These are phyloP conservation scores for Tipula lateralis DNA, from an alignment of 2,888 invertebrate genomes.

Conservation along the genomic window DNA sequence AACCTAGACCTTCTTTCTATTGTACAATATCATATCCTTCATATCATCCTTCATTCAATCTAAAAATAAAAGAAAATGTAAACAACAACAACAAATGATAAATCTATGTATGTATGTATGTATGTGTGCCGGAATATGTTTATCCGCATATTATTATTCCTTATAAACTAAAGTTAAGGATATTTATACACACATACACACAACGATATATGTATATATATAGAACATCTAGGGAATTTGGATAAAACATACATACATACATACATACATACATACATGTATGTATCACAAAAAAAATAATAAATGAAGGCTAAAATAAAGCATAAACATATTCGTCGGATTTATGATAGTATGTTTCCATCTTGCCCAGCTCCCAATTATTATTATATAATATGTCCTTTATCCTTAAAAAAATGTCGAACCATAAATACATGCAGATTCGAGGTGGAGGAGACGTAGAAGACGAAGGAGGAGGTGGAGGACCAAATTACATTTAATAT, in stretches of 20 bases:
- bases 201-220: not conserved
- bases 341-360: not conserved
- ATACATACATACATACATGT: too few species aligned
- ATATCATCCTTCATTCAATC: conserved; percentile 24
- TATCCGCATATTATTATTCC: conserved; percentile 24
- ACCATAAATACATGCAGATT: not conserved
- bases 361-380: not conserved
- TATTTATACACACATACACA: conserved; percentile 5
- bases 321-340: conserved; percentile 14
- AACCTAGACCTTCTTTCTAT: conserved; percentile 9
- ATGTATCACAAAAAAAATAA: conserved; percentile 12
- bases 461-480: too few species aligned
- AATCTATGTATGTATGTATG: not conserved
- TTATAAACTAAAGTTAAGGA: conserved; percentile 24
- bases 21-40: not conserved
- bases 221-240: conserved; percentile 31
- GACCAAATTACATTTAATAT: not conserved
- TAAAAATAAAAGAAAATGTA: conserved; percentile 9
- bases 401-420: too few species aligned
- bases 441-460: too few species aligned
- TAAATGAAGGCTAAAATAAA: conserved; percentile 31
- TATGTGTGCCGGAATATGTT: not conserved
- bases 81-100: conserved; percentile 24
- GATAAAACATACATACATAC: too few species aligned
- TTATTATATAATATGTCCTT: not conserved